Percentiles rank a stretch among this genome's conserved stretches.
These are phyloP conservation scores for Garra rufa DNA, from an alignment of 2,113 vertebrate species.

Conservation along the genomic window DNA sequence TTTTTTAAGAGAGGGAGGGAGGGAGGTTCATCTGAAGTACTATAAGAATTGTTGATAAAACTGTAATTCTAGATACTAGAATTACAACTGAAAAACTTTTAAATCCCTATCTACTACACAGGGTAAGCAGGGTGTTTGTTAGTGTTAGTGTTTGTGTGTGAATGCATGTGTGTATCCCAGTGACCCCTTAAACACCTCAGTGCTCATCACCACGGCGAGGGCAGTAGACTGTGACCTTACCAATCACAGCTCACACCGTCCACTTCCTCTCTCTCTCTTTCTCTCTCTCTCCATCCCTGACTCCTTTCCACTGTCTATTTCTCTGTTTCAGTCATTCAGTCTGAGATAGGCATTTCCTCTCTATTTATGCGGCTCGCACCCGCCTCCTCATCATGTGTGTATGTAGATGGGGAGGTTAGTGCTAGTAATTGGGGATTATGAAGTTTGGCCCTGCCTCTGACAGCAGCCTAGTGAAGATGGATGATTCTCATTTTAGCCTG, in stretches of 20 bases:
- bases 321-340: conserved; percentile 67
- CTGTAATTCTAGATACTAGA: background rate
- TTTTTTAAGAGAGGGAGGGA: too few relatives aligned
- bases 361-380: conserved; percentile 59
- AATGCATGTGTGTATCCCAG: conserved; percentile 58
- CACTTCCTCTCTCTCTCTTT: conserved; percentile 42
- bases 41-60: background rate
- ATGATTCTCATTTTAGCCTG: conserved; percentile 99
- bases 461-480: conserved; percentile 99
- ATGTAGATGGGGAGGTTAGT: conserved; percentile 82
- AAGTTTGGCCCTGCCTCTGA: conserved; percentile 99
- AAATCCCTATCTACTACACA: background rate
- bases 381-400: conserved; percentile 56
- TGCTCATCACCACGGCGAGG: conserved; percentile 77
- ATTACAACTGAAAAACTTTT: conserved; percentile 1
- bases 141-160: conserved; percentile 61
- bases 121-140: conserved; percentile 50
- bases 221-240: conserved; percentile 81
- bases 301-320: conserved; percentile 77
- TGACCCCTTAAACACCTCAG: conserved; percentile 81
- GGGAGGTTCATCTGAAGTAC: background rate
- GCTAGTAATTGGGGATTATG: conserved; percentile 99
- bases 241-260: conserved; percentile 76
- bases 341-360: conserved; percentile 66
- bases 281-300: background rate